Conservation (phyloP, 2,113 vertebrate genomes). For the Phainopepla nitens region DNA sequence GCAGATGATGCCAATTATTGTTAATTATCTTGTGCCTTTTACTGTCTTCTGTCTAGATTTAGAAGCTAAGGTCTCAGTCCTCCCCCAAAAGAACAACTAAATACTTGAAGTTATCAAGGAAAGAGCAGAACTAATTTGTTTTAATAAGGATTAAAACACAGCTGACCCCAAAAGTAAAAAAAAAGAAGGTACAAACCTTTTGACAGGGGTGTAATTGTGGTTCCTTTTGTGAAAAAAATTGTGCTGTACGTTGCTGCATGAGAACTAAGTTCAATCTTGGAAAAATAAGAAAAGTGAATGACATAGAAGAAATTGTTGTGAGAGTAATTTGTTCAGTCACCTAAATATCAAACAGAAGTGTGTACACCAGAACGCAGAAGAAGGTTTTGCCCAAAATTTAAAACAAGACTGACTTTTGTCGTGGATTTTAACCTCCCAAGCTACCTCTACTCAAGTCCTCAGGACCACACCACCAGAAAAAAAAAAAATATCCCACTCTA, state of each 20-base stretch:
- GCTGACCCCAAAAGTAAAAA: background rate
- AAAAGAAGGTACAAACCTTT: background rate
- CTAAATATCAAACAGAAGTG: background rate
- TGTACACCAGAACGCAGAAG: background rate
- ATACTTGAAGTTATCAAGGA: background rate
- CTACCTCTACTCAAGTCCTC: background rate
- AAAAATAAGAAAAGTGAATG: background rate
- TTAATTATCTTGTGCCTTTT: background rate
- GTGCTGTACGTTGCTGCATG: fast-evolving
- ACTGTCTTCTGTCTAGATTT: background rate
- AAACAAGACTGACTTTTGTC: background rate
- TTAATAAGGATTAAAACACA: background rate
- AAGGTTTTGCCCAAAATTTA: background rate
- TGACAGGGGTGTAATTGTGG: background rate
- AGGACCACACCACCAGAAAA: background rate
- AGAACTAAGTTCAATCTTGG: background rate
- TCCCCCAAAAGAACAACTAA: background rate
- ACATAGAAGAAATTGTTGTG: fast-evolving
- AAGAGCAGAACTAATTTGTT: background rate
- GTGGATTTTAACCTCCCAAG: background rate
- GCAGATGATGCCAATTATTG: background rate
- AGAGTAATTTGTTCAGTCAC: background rate
- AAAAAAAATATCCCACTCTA: background rate
- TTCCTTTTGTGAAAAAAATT: background rate
- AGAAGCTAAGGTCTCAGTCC: background rate